Conservation (phyloP, 2,888 invertebrate species). For the Idaea aversata region DNA sequence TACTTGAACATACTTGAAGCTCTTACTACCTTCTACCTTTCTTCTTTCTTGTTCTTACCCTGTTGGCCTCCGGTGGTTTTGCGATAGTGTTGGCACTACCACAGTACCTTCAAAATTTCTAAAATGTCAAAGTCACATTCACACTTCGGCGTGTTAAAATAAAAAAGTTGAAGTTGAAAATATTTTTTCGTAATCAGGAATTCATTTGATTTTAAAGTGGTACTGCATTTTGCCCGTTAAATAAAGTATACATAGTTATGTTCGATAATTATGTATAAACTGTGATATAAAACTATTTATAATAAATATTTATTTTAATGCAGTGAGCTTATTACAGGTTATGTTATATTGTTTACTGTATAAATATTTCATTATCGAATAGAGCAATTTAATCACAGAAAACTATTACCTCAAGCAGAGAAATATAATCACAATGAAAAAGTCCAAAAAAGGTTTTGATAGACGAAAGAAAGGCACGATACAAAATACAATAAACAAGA, state of each 20-base stretch:
- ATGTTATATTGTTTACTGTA: background rate
- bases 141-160: background rate
- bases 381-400: too few species aligned
- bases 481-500: constrained; percentile 48
- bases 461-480: constrained; percentile 49
- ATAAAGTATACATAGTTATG: too few species aligned
- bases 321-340: background rate
- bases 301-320: background rate
- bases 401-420: too few species aligned
- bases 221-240: too few species aligned
- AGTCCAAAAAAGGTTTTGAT: constrained; percentile 46
- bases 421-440: constrained; percentile 43
- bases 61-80: background rate
- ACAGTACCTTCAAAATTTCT: background rate
- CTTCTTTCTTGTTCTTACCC: too few species aligned
- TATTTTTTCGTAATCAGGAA: background rate
- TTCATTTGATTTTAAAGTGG: too few species aligned
- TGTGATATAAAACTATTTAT: too few species aligned
- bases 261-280: background rate
- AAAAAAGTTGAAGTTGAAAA: too few species aligned
- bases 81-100: background rate
- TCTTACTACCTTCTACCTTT: too few species aligned
- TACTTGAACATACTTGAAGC: too few species aligned
- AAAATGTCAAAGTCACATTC: background rate
- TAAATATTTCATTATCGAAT: background rate